Evolutionary conservation across 2,113 vertebrate species (phyloP).

Genomic region (Seriola rivoliana): DNA sequence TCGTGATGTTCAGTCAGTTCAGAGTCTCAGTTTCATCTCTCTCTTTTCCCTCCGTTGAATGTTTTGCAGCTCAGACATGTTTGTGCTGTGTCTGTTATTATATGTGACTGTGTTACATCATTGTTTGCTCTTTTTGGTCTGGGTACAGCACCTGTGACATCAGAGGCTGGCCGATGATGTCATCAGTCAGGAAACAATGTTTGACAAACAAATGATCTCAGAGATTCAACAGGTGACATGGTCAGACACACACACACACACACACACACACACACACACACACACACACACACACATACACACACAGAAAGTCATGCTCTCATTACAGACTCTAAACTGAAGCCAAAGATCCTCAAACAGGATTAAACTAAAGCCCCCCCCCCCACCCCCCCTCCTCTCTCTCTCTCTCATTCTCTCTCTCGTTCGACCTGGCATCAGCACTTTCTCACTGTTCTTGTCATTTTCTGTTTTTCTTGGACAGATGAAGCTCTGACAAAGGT

Average conservation of each 20-base stretch:
- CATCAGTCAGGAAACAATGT: background rate
- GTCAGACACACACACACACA: background rate
- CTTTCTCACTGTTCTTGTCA: background rate
- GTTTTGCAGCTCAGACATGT: too few relatives aligned
- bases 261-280: constrained; percentile 13
- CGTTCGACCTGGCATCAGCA: constrained; percentile 16
- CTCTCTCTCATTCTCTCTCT: constrained; percentile 2
- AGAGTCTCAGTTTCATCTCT: too few relatives aligned
- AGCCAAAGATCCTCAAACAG: constrained; percentile 39
- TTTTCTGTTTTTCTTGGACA: too few relatives aligned
- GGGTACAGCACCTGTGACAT: background rate
- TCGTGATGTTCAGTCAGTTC: too few relatives aligned
- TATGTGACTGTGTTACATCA: too few relatives aligned
- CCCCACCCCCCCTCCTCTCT: background rate
- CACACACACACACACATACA: constrained; percentile 9
- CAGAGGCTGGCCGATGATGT: constrained; percentile 1
- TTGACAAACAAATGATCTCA: background rate
- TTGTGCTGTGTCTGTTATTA: too few relatives aligned
- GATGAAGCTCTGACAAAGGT: constrained; percentile 55
- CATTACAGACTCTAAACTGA: constrained; percentile 20
- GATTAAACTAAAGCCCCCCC: constrained; percentile 21
- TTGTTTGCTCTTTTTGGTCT: too few relatives aligned
- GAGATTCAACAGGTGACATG: background rate
- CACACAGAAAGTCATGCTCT: constrained; percentile 24
- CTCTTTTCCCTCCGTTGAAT: too few relatives aligned